Evolutionary conservation across 2,797 vertebrate genomes (phyloP).

Genomic region (Centropyge bicolor): DNA sequence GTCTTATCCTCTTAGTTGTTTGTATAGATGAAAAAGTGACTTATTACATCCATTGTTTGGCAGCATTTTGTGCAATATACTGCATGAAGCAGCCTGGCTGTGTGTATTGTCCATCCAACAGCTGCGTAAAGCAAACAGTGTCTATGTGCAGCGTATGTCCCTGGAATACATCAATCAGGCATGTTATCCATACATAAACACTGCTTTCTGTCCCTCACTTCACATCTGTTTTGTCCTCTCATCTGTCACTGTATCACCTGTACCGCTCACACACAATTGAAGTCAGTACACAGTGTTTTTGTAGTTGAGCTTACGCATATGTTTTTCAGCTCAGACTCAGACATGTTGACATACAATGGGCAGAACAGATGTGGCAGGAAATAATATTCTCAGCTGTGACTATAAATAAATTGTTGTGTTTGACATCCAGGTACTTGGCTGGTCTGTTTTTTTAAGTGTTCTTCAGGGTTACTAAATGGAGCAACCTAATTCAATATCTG

Average conservation of each 20-base stretch:
- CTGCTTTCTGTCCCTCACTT: slow-evolving; percentile 14
- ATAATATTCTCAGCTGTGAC: background rate
- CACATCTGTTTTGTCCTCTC: slow-evolving; percentile 11
- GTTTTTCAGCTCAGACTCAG: slow-evolving; percentile 17
- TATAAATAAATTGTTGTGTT: slow-evolving; percentile 30
- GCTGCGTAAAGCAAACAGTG: slow-evolving; percentile 26
- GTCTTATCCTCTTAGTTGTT: background rate
- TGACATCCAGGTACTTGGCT: background rate
- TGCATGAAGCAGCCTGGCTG: background rate
- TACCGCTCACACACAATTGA: background rate
- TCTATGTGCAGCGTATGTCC: background rate
- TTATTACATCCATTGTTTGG: background rate
- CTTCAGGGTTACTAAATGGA: background rate
- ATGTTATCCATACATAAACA: slow-evolving; percentile 7
- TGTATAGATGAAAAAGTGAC: slow-evolving; percentile 10
- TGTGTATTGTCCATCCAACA: background rate
- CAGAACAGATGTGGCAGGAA: slow-evolving; percentile 32
- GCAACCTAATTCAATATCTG: slow-evolving; percentile 2
- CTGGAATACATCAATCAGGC: slow-evolving; percentile 13
- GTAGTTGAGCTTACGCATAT: background rate
- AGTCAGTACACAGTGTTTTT: background rate
- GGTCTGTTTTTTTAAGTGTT: background rate
- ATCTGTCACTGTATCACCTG: slow-evolving; percentile 34
- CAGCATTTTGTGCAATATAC: background rate
- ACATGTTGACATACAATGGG: background rate